Percentiles rank a stretch among this genome's conserved stretches.
phyloP scores from a whole-genome alignment of 2,797 vertebrate genomes.

The Enteromius treurensis region DNA sequence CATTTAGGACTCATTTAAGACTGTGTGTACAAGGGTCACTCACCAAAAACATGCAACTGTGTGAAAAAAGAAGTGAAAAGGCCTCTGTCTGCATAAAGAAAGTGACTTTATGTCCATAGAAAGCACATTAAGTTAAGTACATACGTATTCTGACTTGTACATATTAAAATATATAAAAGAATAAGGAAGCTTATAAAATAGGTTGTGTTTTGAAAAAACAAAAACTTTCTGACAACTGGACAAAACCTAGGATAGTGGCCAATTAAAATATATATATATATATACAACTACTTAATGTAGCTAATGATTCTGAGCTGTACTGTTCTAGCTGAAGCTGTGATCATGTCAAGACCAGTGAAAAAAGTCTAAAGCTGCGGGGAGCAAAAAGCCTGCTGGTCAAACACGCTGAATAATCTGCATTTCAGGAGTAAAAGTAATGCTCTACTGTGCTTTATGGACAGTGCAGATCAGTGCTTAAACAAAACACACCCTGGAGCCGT shows the following conservation, averaged over 20 bases:
- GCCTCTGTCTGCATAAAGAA: too few species aligned
- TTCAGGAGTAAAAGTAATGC: slow-evolving; percentile 12
- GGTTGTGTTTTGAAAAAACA: too few species aligned
- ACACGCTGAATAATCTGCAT: background rate
- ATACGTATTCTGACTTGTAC: too few species aligned
- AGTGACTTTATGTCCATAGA: too few species aligned
- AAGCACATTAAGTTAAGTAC: too few species aligned
- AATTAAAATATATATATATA: too few species aligned
- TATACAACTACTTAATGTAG: background rate
- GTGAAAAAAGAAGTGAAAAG: background rate
- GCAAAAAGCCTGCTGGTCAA: background rate
- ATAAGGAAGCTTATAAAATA: too few species aligned
- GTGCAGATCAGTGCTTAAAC: slow-evolving; percentile 17
- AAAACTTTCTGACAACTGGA: too few species aligned
- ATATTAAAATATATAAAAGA: too few species aligned
- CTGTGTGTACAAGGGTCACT: background rate
- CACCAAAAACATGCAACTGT: background rate
- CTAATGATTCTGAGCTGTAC: background rate
- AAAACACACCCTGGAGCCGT: slow-evolving; percentile 11
- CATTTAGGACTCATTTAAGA: background rate
- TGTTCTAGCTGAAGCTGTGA: background rate
- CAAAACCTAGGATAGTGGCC: too few species aligned
- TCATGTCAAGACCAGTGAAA: background rate
- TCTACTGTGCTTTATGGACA: slow-evolving; percentile 9
- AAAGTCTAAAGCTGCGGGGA: background rate